phyloP scores from a whole-genome alignment of 2,888 invertebrate genomes.

The Drosophila formosana region DNA sequence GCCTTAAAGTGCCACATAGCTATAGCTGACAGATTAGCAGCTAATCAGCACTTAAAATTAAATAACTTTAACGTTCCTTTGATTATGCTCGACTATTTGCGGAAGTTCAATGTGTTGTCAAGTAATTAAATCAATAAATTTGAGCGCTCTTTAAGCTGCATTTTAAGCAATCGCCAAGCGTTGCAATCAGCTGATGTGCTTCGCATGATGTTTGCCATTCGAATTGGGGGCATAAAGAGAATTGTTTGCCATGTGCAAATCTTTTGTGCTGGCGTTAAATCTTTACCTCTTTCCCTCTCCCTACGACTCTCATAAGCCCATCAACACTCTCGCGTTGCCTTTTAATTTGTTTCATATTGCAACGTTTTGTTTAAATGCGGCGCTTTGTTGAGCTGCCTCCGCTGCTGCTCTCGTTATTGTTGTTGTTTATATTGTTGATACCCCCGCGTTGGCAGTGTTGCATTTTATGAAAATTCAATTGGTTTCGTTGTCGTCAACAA shows the following conservation, averaged over 20 bases:
- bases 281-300: constrained; percentile 17
- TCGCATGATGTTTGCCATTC: constrained; percentile 43
- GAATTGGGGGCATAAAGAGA: constrained; percentile 60
- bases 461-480: constrained; percentile 79
- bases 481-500: constrained; percentile 64
- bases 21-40: background rate
- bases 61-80: background rate
- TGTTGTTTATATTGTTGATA: constrained; percentile 58
- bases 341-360: constrained; percentile 80
- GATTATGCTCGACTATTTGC: background rate
- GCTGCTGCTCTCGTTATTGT: constrained; percentile 29
- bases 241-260: constrained; percentile 69
- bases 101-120: background rate
- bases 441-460: constrained; percentile 48
- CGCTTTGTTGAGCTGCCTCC: constrained; percentile 48
- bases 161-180: constrained; percentile 26
- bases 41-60: background rate
- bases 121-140: background rate
- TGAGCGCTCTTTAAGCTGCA: constrained; percentile 1
- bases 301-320: background rate
- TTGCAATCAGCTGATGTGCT: constrained; percentile 60
- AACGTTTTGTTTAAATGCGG: constrained; percentile 76
- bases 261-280: constrained; percentile 68
- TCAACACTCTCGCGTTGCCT: constrained; percentile 50
- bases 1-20: too few relatives aligned